Evolutionary conservation across 64 coral and sea anemone genomes (phyloP).

Genomic region (Anthopleura sola): DNA sequence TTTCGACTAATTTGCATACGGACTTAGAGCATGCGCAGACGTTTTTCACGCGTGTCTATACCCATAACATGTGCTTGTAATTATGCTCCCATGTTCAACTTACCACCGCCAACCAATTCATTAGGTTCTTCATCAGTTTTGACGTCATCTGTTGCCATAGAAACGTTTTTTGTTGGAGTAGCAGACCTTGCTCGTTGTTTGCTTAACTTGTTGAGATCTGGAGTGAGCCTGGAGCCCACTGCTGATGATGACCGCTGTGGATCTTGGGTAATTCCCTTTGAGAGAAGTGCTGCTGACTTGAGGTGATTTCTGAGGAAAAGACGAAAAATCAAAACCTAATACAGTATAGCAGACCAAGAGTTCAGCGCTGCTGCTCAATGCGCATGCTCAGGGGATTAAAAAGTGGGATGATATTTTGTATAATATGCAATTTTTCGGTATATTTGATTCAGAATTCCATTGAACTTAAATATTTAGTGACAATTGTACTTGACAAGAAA

Average conservation of each 20-base stretch:
- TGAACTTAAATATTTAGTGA: too few species aligned
- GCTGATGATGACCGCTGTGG: not conserved
- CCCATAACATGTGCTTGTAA: too few species aligned
- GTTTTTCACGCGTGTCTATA: too few species aligned
- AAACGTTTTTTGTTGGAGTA: not conserved
- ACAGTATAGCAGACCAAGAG: not conserved
- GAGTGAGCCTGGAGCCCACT: not conserved
- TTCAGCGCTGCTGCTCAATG: too few species aligned
- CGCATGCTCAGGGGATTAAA: too few species aligned
- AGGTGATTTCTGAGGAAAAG: not conserved
- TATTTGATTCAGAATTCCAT: too few species aligned
- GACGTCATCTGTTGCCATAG: not conserved
- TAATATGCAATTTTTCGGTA: too few species aligned
- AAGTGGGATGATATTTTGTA: too few species aligned
- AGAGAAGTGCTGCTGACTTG: not conserved
- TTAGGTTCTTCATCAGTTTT: not conserved
- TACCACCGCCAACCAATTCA: not conserved
- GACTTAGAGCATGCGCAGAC: too few species aligned
- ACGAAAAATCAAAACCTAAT: not conserved
- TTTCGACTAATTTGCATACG: too few species aligned
- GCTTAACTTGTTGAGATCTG: not conserved
- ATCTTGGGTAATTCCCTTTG: not conserved
- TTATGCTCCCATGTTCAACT: not conserved
- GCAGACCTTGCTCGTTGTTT: conserved; percentile 3
- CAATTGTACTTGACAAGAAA: too few species aligned